Evolutionary conservation across 2,888 invertebrate genomes (phyloP), one percentile per base, ranked within the genome.

Genomic region (Clivina fossor): DNA sequence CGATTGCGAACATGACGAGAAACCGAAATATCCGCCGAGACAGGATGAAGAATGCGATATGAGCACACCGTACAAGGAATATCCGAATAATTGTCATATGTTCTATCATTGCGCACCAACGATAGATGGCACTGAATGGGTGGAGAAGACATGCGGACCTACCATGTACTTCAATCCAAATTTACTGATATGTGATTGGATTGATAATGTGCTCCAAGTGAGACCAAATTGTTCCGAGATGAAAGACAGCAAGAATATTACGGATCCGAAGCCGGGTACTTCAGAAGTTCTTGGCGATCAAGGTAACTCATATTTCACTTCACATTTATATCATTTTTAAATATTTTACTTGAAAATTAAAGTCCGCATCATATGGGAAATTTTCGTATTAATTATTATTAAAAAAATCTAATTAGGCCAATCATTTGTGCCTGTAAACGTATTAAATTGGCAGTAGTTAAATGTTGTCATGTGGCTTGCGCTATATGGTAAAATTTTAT

Each of bases 21-120:
- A 13, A 26, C 30, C 32, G 8, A 30, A 19, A 7, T 16, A 43
- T 13, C 26, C 40, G 0, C 3, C 48, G 28, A 54, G 51, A 56
- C 61, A 61, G 19, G 58, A 57, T 15, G 58, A 56, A 47, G 44
- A 56, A 8, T 76, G 76, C 69, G 74, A 79, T 68, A 65, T 78
- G 0, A 67, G 70, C 0, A 74, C 76, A 9, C 83, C 84, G 0
- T 80, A 80, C 68, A 75, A 78, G 65, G 78, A 81, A 9, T 84
- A 84, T 70, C 81, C 82, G 0, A 77, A 72, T 0, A 81, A 88
- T 70, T 90, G 90, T 66, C 75, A 77, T 62, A 75, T 81, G 66
- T 90, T 86, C 74, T 81, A 84, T 67, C 85, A 88, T 56, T 90
- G 89, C 58, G 73, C 75, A 0, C 80, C 81, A 0, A 73, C 72